Base-by-base conservation (phyloP, 2,888 invertebrate species). In the Heliconius ethilla region DNA sequence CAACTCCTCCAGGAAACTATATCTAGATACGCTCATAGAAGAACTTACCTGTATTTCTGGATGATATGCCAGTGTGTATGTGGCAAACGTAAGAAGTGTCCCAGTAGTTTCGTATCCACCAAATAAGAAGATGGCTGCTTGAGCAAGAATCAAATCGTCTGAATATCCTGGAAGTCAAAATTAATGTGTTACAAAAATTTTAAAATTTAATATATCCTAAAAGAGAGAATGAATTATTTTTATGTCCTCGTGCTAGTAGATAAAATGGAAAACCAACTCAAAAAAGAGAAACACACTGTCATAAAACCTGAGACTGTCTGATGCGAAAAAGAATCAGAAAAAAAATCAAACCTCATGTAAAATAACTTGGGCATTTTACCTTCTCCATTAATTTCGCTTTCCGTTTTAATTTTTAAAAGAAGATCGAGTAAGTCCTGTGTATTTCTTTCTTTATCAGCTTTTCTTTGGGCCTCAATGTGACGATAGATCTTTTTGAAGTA, bases 81-180 rank as follows among this genome's bases (percentile, higher is more conserved):
- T 78, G 0, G 79, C 5, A 70, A 81, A 90, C 0, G 87, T 81
- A 0, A 90, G 74, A 0, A 80, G 10, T 0, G 82, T 72, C 0
- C 88, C 89, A 0, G 88, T 83, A 0, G 91, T 91, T 29, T 92
- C 91, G 65, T 89, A 92, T 0, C 91, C 92, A 0, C 85, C 92
- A 79, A 89, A 88, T 6, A 92, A 81, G 78, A 92, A 89, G 4
- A 90, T 80, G 2, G 87, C 85, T 0, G 90, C 91, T 76, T 92
- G 92, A 0, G 92, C 87, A 1, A 90, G 70, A 15, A 92, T 75
- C 3, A 90, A 22, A 18, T 76, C 75, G 13, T 76, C 69, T 3
- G 75, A 70, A 40, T 59, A 59, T 1, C 88, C 84, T 84, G 63
- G 40, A 70, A 3, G 27, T n/a, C 4, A 51, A 27, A 29, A 29